A percentile compares a stretch with the other conserved stretches of the same genome.
Conservation (phyloP, 2,113 vertebrate species). For the Carassius gibelio region DNA sequence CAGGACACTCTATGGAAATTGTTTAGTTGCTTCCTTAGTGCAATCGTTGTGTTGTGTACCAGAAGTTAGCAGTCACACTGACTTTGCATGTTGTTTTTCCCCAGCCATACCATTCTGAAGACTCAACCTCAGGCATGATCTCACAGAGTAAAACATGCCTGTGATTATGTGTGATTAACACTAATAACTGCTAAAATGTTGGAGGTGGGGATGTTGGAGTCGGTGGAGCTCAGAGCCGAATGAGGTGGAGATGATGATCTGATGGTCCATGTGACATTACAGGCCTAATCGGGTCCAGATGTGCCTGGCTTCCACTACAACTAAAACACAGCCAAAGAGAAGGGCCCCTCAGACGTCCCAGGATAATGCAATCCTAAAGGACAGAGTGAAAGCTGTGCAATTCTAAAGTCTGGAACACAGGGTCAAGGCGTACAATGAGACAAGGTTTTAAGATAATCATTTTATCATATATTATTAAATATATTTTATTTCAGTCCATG, state of each 20-base stretch:
- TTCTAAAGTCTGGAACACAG: conserved; percentile 7
- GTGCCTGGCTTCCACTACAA: conserved; percentile 30
- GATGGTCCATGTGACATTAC: conserved; percentile 33
- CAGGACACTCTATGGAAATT: not conserved
- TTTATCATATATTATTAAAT: not conserved
- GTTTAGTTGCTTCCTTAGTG: not conserved
- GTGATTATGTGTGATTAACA: conserved; percentile 18
- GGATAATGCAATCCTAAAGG: not conserved
- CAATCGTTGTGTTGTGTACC: not conserved
- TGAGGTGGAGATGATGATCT: conserved; percentile 14
- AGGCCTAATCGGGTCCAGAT: conserved; percentile 49
- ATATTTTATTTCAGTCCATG: not conserved
- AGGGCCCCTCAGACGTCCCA: conserved; percentile 18
- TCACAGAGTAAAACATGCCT: not conserved
- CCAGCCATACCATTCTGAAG: not conserved
- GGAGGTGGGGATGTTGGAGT: not conserved
- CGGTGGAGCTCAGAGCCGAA: not conserved
- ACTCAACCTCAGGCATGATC: not conserved
- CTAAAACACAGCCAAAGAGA: conserved; percentile 22
- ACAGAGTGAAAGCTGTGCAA: not conserved
- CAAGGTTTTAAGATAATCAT: not conserved
- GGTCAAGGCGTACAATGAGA: not conserved
- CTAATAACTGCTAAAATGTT: not conserved
- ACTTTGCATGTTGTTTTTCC: conserved; percentile 9
- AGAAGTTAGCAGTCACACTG: not conserved